Evolutionary conservation across 2,797 vertebrate genomes (phyloP).

Genomic region (Helarctos malayanus): DNA sequence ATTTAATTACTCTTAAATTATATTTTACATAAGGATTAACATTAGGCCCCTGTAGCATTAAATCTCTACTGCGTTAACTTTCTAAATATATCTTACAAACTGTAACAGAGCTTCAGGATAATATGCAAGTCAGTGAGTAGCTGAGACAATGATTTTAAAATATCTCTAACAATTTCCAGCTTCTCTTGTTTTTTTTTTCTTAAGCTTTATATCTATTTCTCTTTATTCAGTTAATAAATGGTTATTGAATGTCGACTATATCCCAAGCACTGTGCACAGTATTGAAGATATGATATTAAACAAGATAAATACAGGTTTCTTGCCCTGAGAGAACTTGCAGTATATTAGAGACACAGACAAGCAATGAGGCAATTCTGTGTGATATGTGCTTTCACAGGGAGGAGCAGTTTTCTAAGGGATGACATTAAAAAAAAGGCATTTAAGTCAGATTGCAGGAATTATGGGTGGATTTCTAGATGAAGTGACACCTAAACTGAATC

Average conservation of each 20-base stretch:
- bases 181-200: background rate
- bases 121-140: background rate
- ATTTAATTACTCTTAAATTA: conserved; percentile 68
- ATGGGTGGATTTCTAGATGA: background rate
- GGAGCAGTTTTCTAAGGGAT: conserved; percentile 15
- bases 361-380: background rate
- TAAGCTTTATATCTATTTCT: conserved; percentile 57
- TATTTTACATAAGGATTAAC: conserved; percentile 25
- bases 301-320: conserved; percentile 36
- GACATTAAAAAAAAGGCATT: background rate
- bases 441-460: background rate
- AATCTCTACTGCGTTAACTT: background rate
- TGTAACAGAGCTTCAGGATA: background rate
- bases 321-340: background rate
- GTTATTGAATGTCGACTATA: background rate
- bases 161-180: background rate
- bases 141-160: conserved; percentile 52
- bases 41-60: background rate
- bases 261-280: background rate
- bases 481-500: background rate
- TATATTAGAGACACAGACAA: conserved; percentile 21
- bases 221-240: conserved; percentile 33
- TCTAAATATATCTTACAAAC: conserved; percentile 1
- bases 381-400: background rate
- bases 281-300: conserved; percentile 42